Evolutionary conservation across 2,888 invertebrate species (phyloP).

Genomic region (Pycnomerus fuliginosus): DNA sequence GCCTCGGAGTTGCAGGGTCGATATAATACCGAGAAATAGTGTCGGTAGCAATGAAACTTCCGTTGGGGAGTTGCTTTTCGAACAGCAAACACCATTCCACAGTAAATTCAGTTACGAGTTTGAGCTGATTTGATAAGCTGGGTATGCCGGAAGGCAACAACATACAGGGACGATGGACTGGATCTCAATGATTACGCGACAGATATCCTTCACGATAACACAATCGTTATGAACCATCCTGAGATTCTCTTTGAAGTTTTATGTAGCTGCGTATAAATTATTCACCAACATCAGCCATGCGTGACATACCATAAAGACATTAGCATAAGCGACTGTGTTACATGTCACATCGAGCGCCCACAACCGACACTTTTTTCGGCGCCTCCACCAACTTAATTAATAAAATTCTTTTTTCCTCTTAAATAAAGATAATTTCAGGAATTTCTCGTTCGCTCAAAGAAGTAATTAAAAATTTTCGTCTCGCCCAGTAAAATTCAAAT

Average conservation of each 20-base stretch:
- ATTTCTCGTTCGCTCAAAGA: no score
- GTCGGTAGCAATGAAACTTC: slow-evolving; percentile 31
- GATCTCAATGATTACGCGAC: slow-evolving; percentile 29
- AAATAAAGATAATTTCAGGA: no score
- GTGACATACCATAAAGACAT: slow-evolving; percentile 3
- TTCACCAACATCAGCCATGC: no score
- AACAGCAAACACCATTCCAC: slow-evolving; percentile 29
- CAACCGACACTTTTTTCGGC: slow-evolving; percentile 1
- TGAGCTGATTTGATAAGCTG: slow-evolving; percentile 35
- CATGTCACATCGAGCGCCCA: slow-evolving; percentile 2
- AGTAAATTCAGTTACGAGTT: slow-evolving; percentile 34
- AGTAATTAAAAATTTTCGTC: no score
- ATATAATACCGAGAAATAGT: no score
- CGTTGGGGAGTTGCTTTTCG: slow-evolving; percentile 28
- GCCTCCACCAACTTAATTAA: no score
- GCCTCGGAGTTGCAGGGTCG: no score
- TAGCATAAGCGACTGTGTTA: slow-evolving; percentile 4
- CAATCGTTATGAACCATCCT: no score
- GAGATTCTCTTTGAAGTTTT: no score
- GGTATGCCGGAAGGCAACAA: slow-evolving; percentile 31
- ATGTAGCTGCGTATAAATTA: no score
- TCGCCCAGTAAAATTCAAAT: no score
- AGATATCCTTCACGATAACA: slow-evolving; percentile 20
- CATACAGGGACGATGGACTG: slow-evolving; percentile 23
- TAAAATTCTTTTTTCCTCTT: no score